These are phyloP conservation scores for Microtus pennsylvanicus DNA, from an alignment of 2,113 vertebrate genomes.

Conservation along the genomic window DNA sequence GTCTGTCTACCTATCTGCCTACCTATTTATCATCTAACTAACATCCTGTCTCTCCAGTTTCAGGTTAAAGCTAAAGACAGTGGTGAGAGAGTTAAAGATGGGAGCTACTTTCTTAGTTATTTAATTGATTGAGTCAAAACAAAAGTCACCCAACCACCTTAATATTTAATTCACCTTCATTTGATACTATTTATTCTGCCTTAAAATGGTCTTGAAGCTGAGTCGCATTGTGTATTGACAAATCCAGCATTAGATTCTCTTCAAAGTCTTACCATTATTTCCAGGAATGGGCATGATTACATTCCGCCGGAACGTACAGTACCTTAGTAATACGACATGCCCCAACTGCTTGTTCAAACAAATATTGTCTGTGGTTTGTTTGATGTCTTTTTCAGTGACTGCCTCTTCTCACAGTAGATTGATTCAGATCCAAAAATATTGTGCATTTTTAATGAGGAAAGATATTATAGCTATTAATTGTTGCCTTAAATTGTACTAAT, in stretches of 20 bases:
- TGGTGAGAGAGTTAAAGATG: not conserved
- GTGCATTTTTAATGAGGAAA: not conserved
- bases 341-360: constrained; percentile 68
- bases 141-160: not conserved
- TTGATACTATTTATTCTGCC: not conserved
- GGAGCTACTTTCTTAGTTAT: not conserved
- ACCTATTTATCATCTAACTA: not conserved
- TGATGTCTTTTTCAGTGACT: constrained; percentile 64
- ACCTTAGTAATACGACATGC: constrained; percentile 8
- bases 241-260: not conserved
- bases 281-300: constrained; percentile 40
- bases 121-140: not conserved
- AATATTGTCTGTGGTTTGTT: constrained; percentile 56
- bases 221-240: not conserved
- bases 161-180: not conserved
- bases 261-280: constrained; percentile 26
- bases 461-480: not conserved
- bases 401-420: constrained; percentile 50
- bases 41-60: not conserved
- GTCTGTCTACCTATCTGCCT: not conserved
- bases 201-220: not conserved
- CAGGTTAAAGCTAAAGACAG: not conserved
- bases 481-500: not conserved
- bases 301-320: constrained; percentile 50
- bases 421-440: not conserved